Percentiles rank a stretch among this genome's conserved stretches.
These are phyloP conservation scores for Zaprionus vittiger DNA, from an alignment of 1,140 invertebrate species.

Conservation along the genomic window DNA sequence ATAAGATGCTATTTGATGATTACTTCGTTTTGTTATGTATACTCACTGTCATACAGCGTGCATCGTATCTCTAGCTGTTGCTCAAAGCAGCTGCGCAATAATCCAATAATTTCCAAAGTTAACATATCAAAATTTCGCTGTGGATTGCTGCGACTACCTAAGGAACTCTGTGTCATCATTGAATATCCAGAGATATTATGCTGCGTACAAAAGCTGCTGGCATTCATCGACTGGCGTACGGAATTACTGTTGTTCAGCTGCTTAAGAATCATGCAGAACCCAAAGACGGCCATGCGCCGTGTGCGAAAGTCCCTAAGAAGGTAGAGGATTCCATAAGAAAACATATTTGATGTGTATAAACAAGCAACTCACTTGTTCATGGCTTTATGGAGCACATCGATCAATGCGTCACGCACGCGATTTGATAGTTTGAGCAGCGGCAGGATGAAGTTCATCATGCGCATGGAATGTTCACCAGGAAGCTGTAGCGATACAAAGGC, in stretches of 20 bases:
- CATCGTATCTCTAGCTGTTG: slow-evolving; percentile 69
- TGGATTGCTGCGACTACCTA: slow-evolving; percentile 69
- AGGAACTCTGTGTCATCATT: slow-evolving; percentile 72
- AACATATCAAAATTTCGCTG: slow-evolving; percentile 82
- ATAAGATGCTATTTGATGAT: neutral
- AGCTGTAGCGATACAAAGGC: slow-evolving; percentile 39
- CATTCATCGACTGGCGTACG: slow-evolving; percentile 57
- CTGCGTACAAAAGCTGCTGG: slow-evolving; percentile 74
- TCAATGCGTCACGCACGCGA: slow-evolving; percentile 73
- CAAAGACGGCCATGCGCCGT: slow-evolving; percentile 78
- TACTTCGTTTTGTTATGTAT: neutral
- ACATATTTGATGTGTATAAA: neutral
- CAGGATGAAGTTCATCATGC: slow-evolving; percentile 83
- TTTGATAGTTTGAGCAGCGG: slow-evolving; percentile 74
- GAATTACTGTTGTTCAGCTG: slow-evolving; percentile 81
- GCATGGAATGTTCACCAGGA: slow-evolving; percentile 80
- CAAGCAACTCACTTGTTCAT: slow-evolving; percentile 60
- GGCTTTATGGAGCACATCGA: slow-evolving; percentile 77
- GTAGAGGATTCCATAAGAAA: neutral
- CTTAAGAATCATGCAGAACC: slow-evolving; percentile 82
- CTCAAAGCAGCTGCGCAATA: slow-evolving; percentile 74
- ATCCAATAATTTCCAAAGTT: slow-evolving; percentile 78
- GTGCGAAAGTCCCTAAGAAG: slow-evolving; percentile 60
- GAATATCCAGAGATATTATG: slow-evolving; percentile 80
- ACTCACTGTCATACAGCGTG: slow-evolving; percentile 76